Percentiles rank a stretch among this genome's conserved stretches.
Evolutionary conservation across 2,113 vertebrate species (phyloP).

Genomic region (Pyxicephalus adspersus): DNA sequence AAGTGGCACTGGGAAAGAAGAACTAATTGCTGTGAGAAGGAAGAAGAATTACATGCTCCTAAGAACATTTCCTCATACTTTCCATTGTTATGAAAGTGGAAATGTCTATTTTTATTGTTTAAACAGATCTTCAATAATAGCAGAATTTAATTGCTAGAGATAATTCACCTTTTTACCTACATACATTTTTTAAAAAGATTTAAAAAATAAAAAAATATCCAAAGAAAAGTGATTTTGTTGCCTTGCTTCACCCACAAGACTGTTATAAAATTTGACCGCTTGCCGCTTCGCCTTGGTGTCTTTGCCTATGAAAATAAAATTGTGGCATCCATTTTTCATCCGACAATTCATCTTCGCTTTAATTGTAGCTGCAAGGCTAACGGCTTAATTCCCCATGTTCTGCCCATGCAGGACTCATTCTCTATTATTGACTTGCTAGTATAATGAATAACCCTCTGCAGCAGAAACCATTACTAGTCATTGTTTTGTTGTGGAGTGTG

Average conservation of each 20-base stretch:
- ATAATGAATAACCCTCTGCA: constrained; percentile 30
- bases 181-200: no score
- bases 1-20: no score
- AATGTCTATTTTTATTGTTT: no score
- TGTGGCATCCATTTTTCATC: constrained; percentile 3
- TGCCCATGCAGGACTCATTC: constrained; percentile 26
- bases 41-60: no score
- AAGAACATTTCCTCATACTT: no score
- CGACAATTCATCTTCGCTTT: neutral
- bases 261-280: neutral
- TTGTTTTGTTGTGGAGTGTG: neutral
- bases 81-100: no score
- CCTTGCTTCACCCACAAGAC: neutral
- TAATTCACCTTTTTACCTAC: no score
- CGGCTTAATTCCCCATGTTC: neutral
- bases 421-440: constrained; percentile 13
- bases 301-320: neutral
- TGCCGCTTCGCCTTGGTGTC: neutral
- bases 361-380: constrained; percentile 7
- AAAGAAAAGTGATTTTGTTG: neutral
- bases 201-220: neutral
- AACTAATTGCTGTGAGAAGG: no score
- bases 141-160: no score
- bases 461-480: constrained; percentile 2
- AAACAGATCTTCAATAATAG: no score